phyloP scores from a whole-genome alignment of 2,888 invertebrate species.

The Sicus ferrugineus region DNA sequence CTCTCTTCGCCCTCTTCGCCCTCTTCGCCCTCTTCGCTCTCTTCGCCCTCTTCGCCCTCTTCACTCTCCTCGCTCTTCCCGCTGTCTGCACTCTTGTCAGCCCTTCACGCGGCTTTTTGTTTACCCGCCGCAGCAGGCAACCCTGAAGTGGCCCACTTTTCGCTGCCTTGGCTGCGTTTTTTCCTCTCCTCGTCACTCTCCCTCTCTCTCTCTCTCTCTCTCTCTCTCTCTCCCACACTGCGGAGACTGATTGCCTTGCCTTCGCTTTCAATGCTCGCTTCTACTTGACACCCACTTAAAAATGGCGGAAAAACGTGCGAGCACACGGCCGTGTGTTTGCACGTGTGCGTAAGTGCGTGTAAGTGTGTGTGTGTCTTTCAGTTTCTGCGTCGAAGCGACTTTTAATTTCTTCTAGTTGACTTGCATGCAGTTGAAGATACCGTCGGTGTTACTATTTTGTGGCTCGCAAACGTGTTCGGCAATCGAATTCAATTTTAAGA shows the following conservation, averaged over 20 bases:
- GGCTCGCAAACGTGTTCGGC: too few relatives aligned
- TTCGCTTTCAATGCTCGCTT: background rate
- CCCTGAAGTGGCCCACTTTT: conserved; percentile 26
- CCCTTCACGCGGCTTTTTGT: background rate
- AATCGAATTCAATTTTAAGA: too few relatives aligned
- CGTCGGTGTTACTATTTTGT: conserved; percentile 3
- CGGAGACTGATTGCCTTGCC: too few relatives aligned
- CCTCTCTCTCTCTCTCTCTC: background rate
- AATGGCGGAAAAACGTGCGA: conserved; percentile 11
- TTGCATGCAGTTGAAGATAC: conserved; percentile 7
- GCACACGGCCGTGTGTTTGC: background rate
- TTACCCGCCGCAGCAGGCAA: conserved; percentile 3
- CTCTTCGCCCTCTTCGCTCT: background rate
- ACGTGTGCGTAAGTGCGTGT: conserved; percentile 1
- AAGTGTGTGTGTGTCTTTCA: background rate
- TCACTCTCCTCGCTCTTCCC: background rate
- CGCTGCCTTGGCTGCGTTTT: conserved; percentile 16
- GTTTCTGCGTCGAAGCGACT: background rate
- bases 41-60: conserved; percentile 4
- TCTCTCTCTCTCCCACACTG: background rate
- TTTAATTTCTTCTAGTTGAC: conserved; percentile 19
- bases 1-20: background rate
- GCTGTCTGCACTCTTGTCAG: too few relatives aligned
- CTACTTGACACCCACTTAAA: background rate
- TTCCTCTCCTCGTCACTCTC: background rate